Base-by-base conservation (phyloP, 2,888 invertebrate species). In the Rhabditoides inermis region DNA sequence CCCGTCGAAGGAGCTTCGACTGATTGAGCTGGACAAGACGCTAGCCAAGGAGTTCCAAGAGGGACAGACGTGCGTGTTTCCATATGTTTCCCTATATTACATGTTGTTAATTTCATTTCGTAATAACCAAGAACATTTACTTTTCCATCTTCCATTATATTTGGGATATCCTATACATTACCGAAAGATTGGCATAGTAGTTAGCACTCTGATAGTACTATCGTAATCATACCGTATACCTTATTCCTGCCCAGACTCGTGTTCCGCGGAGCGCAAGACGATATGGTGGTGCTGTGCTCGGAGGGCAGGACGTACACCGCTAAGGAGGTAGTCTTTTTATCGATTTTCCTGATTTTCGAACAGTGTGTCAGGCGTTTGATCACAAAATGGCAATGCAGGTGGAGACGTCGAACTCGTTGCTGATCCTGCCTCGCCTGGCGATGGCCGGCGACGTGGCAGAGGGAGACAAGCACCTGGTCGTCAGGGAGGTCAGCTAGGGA, bases 381-480 rank as follows among this genome's bases (percentile, higher is more conserved):
- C n/a, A n/a, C n/a, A n/a, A n/a, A n/a, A n/a, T n/a, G n/a, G n/a
- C n/a, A n/a, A n/a, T n/a, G 49, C 56, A 59, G 35, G 56, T 56
- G 30, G 59, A 59, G 39, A 59, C 56, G 15, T 59, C 59, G 28
- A 59, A 59, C 36, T 53, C 56, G 20, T 45, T 59, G 18, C 18
- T 59, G 12, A 28, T 59, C 25, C 28, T 48, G 5, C 53, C 56
- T 2, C n/a, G 39, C 23, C 40, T 53, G 18, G 15, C 36, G 2
- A 27, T 37, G 2, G 46, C 26, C 10, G 39, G 40, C 3, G 48
- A 41, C 25, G 49, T 55, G 18, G 22, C 22, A 2, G 47, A 25
- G 18, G 30, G n/a, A 6, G 51, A 41, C 18, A 30, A 41, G 12
- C 28, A 47, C 12, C 26, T n/a, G 3, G n/a, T 46, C 12, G 41